Base-by-base conservation (phyloP, 2,888 invertebrate species). In the Andrena marginata region DNA sequence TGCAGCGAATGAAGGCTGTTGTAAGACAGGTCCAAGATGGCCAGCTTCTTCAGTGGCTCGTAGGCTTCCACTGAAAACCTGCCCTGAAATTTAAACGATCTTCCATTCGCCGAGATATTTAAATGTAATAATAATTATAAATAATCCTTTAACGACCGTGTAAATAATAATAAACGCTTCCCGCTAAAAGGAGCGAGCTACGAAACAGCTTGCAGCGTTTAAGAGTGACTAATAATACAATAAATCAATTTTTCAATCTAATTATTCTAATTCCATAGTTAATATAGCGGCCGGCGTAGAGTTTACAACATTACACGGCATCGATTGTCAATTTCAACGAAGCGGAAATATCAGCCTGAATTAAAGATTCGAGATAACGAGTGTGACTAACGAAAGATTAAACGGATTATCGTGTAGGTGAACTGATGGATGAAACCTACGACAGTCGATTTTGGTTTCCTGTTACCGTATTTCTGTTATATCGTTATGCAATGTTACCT, bases 1-100 rank as follows among this genome's bases (percentile, higher is more conserved):
- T 97, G 92, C n/a, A 98, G 92, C 0, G 96, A 95, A 88, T 97
- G 97, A 0, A 98, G 93, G 29, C 95, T 94, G 92, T 98, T 98
- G 91, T 96, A 93, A 0, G 96, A 96, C 80, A 98, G 94, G 90
- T 96, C 95, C 23, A 97, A 94, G 5, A 94, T 94, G 62, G 95
- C 95, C 91, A 97, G 94, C 0, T 95, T 94, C 26, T 92, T 92
- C 26, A 97, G 92, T 0, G 97, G 97, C 83, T 96, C 95, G 85
- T 95, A 96, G 65, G 95, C 94, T 31, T 95, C 95, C 0, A 95
- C 95, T 10, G 95, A 91, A 88, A 95, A 96, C 26, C 93, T 91
- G 64, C 97, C 97, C 96, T 96, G 93, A 79, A 81, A 73, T 23
- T 13, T 26, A 31, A 2, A 48, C 13, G 6, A 42, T 20, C 70